phyloP scores from a whole-genome alignment of 1,140 invertebrate genomes.

The Leguminivora glycinivorella region DNA sequence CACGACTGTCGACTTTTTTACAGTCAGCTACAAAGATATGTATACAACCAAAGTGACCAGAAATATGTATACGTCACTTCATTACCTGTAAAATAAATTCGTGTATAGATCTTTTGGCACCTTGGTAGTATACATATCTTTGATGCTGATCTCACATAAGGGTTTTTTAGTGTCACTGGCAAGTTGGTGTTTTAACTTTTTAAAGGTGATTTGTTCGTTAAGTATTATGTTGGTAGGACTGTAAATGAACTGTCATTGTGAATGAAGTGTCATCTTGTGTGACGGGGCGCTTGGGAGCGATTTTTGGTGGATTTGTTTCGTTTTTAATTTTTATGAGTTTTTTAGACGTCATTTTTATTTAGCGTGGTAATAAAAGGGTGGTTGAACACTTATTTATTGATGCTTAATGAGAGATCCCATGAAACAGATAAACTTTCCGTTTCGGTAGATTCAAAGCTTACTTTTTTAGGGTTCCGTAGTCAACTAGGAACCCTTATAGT shows the following conservation, averaged over 20 bases:
- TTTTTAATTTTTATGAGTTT: conserved; percentile 10
- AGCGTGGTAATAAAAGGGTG: neutral
- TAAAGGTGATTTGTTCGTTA: conserved; percentile 7
- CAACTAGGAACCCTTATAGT: too few relatives aligned
- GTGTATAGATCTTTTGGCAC: too few relatives aligned
- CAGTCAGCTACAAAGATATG: too few relatives aligned
- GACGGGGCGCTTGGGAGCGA: conserved; percentile 18
- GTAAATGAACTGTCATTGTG: conserved; percentile 49
- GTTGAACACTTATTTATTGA: neutral
- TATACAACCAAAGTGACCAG: too few relatives aligned
- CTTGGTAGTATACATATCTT: too few relatives aligned
- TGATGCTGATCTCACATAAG: conserved; percentile 38
- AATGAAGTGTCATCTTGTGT: neutral
- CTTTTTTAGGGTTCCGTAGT: too few relatives aligned
- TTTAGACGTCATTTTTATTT: neutral
- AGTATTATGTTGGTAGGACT: conserved; percentile 35
- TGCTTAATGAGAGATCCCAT: too few relatives aligned
- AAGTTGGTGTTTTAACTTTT: conserved; percentile 32
- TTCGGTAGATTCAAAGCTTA: too few relatives aligned
- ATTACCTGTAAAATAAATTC: too few relatives aligned
- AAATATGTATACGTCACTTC: too few relatives aligned
- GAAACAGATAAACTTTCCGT: too few relatives aligned
- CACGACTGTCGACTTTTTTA: neutral
- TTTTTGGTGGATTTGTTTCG: conserved; percentile 10
- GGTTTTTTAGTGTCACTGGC: conserved; percentile 61